phyloP scores from a whole-genome alignment of 2,888 invertebrate species.

The Pegoplata infirma region DNA sequence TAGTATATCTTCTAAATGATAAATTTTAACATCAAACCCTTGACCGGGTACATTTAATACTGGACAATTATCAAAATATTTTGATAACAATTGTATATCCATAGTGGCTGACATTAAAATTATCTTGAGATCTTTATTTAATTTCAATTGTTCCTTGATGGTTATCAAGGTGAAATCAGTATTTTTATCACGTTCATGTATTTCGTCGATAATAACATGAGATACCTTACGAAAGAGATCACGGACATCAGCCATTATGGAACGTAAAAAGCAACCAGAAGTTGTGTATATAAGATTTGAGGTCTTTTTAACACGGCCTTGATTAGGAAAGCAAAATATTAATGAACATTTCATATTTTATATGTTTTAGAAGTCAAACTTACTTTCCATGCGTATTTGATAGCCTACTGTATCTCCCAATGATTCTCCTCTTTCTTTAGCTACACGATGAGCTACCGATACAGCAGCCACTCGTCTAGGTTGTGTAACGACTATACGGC shows the following conservation, averaged over 20 bases:
- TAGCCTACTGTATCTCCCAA: conserved; percentile 88
- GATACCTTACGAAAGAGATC: conserved; percentile 79
- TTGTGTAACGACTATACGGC: conserved; percentile 95
- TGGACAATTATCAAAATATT: conserved; percentile 90
- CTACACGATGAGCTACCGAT: conserved; percentile 91
- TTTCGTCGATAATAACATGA: conserved; percentile 94
- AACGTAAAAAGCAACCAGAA: conserved; percentile 82
- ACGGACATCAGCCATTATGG: conserved; percentile 87
- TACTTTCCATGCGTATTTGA: conserved; percentile 92
- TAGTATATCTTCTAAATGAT: conserved; percentile 90
- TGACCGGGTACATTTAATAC: conserved; percentile 88
- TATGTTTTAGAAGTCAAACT: conserved; percentile 65
- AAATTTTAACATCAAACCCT: conserved; percentile 85
- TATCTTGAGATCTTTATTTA: conserved; percentile 86
- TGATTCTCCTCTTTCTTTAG: conserved; percentile 84
- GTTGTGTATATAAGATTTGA: conserved; percentile 75
- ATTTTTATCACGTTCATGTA: conserved; percentile 95
- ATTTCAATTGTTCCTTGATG: conserved; percentile 85
- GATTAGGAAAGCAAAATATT: too few relatives aligned
- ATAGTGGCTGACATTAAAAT: conserved; percentile 97
- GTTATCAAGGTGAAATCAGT: conserved; percentile 95
- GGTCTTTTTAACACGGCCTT: conserved; percentile 69
- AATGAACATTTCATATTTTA: too few relatives aligned
- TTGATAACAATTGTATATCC: conserved; percentile 87
- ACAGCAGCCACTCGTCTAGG: conserved; percentile 95